Percentiles rank a stretch among this genome's conserved stretches.
These are phyloP conservation scores for Corythornis vintsioides DNA, from an alignment of 2,113 vertebrate species.

Conservation along the genomic window DNA sequence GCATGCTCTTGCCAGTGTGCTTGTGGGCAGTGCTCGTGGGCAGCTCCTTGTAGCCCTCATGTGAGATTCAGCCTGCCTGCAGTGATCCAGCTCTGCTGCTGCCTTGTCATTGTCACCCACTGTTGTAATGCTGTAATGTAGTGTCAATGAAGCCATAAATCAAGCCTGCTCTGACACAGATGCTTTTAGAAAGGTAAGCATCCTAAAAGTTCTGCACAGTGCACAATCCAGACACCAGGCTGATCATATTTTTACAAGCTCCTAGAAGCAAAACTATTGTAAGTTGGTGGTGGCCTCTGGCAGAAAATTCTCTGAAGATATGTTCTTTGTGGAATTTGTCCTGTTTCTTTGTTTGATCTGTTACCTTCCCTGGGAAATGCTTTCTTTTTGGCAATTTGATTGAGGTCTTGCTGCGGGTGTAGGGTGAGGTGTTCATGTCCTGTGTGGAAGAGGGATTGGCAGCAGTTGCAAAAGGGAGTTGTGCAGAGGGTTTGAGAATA, in stretches of 20 bases:
- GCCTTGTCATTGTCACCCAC: not conserved
- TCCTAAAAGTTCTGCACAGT: not conserved
- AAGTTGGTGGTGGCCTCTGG: not conserved
- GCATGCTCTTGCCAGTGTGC: not conserved
- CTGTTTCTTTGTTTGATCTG: not conserved
- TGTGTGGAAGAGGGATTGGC: not conserved
- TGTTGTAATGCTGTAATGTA: not conserved
- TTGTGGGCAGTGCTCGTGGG: accelerated
- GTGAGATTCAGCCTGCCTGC: not conserved
- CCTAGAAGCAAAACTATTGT: not conserved
- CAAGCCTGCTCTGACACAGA: not conserved
- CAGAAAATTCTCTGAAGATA: not conserved
- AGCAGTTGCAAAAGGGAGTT: not conserved
- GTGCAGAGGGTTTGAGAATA: not conserved
- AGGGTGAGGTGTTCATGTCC: not conserved
- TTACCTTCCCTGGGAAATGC: not conserved
- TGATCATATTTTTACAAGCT: not conserved
- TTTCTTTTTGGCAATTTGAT: not conserved
- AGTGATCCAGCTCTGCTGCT: not conserved
- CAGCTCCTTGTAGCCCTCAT: accelerated
- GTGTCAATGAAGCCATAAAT: not conserved
- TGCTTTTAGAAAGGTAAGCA: not conserved
- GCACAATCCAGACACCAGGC: not conserved
- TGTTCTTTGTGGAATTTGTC: not conserved
- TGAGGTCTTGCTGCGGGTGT: not conserved